A percentile compares a stretch with the other conserved stretches of the same genome.
phyloP scores from a whole-genome alignment of 2,797 vertebrate genomes.

The Nothura maculosa region DNA sequence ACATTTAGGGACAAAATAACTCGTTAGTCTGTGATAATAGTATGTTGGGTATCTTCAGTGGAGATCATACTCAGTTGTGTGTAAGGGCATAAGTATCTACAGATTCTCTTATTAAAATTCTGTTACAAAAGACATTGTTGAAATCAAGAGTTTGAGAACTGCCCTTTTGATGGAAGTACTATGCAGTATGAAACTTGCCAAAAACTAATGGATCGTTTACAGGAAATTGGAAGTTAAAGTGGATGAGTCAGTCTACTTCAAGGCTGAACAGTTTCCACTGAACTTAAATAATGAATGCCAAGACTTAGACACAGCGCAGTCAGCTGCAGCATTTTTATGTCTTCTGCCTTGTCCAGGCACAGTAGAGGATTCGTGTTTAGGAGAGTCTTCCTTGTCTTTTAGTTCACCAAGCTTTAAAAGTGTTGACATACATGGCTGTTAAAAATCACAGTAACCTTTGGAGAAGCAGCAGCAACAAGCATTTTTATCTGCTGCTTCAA shows the following conservation, averaged over 20 bases:
- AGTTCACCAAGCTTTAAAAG: not conserved
- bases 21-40: not conserved
- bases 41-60: not conserved
- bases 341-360: constrained; percentile 2
- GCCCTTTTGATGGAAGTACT: constrained; percentile 63
- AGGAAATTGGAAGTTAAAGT: constrained; percentile 81
- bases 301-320: constrained; percentile 60
- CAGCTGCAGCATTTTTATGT: constrained; percentile 13
- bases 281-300: constrained; percentile 81
- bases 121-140: not conserved
- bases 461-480: not conserved
- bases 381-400: not conserved
- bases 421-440: not conserved
- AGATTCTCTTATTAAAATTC: constrained; percentile 32
- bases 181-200: constrained; percentile 66
- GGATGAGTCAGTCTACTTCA: constrained; percentile 81
- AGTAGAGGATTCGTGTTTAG: not conserved
- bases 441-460: not conserved
- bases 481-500: not conserved
- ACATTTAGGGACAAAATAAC: not conserved
- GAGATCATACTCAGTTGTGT: not conserved
- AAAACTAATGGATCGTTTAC: constrained; percentile 78
- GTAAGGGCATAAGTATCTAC: not conserved
- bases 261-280: constrained; percentile 78
- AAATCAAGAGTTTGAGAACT: constrained; percentile 25